Evolutionary conservation across 2,113 vertebrate species (phyloP).

Genomic region (Lepus europaeus): DNA sequence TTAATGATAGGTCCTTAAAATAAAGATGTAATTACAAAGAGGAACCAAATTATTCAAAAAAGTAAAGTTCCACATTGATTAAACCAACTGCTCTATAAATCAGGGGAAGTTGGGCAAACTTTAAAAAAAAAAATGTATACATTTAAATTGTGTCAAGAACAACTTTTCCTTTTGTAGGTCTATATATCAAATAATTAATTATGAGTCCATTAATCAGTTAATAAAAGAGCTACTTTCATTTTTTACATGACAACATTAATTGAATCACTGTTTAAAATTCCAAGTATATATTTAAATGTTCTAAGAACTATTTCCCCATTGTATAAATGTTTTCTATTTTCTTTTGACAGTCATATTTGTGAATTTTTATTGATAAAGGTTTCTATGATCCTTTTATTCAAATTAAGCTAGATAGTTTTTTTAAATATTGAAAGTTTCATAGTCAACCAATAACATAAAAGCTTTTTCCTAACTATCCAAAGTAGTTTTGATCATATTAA

Average conservation of each 20-base stretch:
- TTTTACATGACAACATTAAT: conserved; percentile 23
- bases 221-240: neutral
- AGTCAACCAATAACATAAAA: conserved; percentile 69
- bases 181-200: neutral
- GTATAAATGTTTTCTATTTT: conserved; percentile 53
- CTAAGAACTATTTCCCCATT: conserved; percentile 15
- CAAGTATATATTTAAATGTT: neutral
- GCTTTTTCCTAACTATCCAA: conserved; percentile 80
- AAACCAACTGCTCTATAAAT: neutral
- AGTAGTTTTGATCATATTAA: conserved; percentile 76
- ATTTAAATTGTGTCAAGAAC: neutral
- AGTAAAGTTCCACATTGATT: neutral
- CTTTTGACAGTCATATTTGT: conserved; percentile 33
- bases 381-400: conserved; percentile 3
- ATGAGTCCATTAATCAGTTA: neutral
- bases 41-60: neutral
- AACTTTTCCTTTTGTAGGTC: neutral
- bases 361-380: neutral
- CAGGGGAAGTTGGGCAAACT: neutral
- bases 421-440: conserved; percentile 69
- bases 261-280: conserved; percentile 62
- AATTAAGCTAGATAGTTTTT: conserved; percentile 43
- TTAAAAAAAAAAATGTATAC: neutral
- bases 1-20: neutral
- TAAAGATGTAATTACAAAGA: neutral